Conservation (phyloP, 2,888 invertebrate species). For the Eupithecia subumbrata region DNA sequence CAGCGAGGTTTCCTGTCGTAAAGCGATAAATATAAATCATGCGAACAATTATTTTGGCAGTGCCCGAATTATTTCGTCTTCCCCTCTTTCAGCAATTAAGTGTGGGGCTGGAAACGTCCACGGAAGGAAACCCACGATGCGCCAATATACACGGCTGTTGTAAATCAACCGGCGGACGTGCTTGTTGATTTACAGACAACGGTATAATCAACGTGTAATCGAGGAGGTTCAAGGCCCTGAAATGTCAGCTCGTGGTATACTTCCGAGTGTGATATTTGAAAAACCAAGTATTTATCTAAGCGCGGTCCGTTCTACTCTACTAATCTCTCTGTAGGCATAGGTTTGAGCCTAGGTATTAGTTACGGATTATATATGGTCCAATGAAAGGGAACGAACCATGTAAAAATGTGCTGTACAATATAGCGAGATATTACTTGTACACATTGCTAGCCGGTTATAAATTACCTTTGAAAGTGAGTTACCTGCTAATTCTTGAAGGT, state of each 20-base stretch:
- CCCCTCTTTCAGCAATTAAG: constrained; percentile 65
- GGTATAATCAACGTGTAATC: constrained; percentile 55
- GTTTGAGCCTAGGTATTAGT: background rate
- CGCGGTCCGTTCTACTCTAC: background rate
- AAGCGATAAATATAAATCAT: constrained; percentile 69
- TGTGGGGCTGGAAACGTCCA: constrained; percentile 49
- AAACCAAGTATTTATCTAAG: no score
- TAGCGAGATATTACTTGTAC: background rate
- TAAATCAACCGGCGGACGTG: constrained; percentile 64
- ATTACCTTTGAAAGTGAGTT: constrained; percentile 3
- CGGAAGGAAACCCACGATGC: constrained; percentile 66
- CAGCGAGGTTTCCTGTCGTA: constrained; percentile 62
- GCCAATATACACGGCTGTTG: constrained; percentile 64
- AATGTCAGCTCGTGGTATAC: background rate
- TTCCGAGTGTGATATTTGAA: background rate
- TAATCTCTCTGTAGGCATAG: background rate
- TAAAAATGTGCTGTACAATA: background rate
- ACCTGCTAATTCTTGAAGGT: constrained; percentile 7
- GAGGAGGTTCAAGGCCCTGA: constrained; percentile 13
- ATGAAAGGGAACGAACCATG: background rate
- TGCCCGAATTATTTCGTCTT: constrained; percentile 66
- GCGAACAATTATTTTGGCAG: constrained; percentile 61
- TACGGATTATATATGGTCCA: background rate
- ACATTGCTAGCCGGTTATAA: background rate
- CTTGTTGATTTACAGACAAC: constrained; percentile 64